Evolutionary conservation across 2,888 invertebrate genomes (phyloP).

Genomic region (Parthenolecanium corni): DNA sequence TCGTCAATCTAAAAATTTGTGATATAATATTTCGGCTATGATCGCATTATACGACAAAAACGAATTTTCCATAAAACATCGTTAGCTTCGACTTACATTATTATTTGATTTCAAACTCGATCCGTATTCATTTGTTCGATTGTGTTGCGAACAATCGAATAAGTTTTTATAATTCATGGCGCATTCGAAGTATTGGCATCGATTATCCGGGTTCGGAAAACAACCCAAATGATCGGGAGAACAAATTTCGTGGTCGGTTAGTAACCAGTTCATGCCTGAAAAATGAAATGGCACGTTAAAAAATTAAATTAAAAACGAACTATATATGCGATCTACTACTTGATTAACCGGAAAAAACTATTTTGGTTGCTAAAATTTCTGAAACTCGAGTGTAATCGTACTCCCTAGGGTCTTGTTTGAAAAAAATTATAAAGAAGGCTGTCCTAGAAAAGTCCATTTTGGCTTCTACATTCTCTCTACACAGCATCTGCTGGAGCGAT

Average conservation of each 20-base stretch:
- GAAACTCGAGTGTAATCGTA: too few relatives aligned
- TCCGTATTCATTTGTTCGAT: neutral
- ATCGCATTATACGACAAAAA: neutral
- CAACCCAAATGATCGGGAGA: conserved; percentile 27
- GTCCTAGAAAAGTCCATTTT: too few relatives aligned
- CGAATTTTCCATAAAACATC: neutral
- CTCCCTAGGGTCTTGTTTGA: too few relatives aligned
- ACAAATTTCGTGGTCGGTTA: conserved; percentile 23
- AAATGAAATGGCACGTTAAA: too few relatives aligned
- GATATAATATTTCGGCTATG: neutral
- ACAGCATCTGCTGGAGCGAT: too few relatives aligned
- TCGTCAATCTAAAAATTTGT: conserved; percentile 28
- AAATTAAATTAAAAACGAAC: too few relatives aligned
- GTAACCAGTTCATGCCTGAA: conserved; percentile 29
- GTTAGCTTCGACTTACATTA: conserved; percentile 10
- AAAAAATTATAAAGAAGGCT: too few relatives aligned
- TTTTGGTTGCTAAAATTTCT: too few relatives aligned
- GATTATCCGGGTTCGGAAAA: conserved; percentile 30
- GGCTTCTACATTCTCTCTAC: too few relatives aligned
- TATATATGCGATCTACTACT: too few relatives aligned
- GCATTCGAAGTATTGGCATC: conserved; percentile 32
- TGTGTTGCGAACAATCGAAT: conserved; percentile 21
- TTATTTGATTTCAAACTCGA: neutral
- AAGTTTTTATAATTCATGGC: conserved; percentile 30
- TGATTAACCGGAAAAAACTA: too few relatives aligned